Evolutionary conservation across 2,797 vertebrate genomes (phyloP), one percentile per base, ranked within the genome.

Genomic region (Brotula barbata): DNA sequence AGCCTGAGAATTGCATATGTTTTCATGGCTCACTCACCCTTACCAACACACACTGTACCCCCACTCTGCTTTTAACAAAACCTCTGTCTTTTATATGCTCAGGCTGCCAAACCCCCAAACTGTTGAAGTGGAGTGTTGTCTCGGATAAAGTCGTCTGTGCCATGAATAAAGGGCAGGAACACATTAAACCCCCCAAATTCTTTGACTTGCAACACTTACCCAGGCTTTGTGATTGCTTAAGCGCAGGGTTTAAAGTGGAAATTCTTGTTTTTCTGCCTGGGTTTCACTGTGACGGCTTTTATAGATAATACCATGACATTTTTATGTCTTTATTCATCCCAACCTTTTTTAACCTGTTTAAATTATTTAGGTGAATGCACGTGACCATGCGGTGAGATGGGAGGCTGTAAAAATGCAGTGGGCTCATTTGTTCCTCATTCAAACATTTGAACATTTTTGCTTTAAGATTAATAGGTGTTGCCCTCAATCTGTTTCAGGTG

Each of bases 171-270:
- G 80, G 73, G 57, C 61, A 72, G 74, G 67, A 81, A 87, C 79
- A 87, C 83, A 86, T 87, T 86, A 85, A 85, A 85, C 25, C 61
- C 52, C 68, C 80, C 54, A 81, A 81, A 87, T 84, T 77, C 68
- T 73, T 68, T 73, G 28, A 19, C 80, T 63, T 75, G 81, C 80
- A 68, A 69, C 61, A 73, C 52, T 59, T 63, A 77, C 62, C 80
- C 58, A 14, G 61, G 77, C 76, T 86, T 86, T 86, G 85, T 83
- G 83, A 81, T 85, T 58, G 69, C 67, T 77, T 65, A 85, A 88
- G 85, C 86, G 83, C 75, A 58, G 48, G 52, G 63, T 83, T 87
- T 75, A 84, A 87, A 89, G 89, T 90, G 85, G 79, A 89, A 90
- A 90, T 68, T 58, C 86, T 78, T 89, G 88, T 90, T 28, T 85